Evolutionary conservation across 2,888 invertebrate genomes (phyloP).

Genomic region (Tortrix viridana): DNA sequence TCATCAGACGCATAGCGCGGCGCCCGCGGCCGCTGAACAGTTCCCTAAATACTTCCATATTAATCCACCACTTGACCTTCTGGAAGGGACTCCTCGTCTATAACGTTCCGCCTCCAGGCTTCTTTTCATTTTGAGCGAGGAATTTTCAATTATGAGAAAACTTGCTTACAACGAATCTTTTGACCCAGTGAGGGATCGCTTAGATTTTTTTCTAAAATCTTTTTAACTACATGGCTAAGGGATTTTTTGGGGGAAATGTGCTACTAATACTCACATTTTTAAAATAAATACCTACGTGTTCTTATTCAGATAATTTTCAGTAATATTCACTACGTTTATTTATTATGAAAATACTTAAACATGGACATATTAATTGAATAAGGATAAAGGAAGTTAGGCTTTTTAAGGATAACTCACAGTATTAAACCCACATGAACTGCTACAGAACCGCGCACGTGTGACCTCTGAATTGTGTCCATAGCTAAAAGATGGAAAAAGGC

Average conservation of each 20-base stretch:
- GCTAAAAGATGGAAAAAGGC: no score
- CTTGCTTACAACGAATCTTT: conserved; percentile 19
- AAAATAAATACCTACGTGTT: not conserved
- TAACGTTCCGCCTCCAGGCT: conserved; percentile 7
- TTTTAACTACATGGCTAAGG: conserved; percentile 6
- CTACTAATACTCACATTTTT: not conserved
- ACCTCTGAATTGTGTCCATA: no score
- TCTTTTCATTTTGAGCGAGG: conserved; percentile 34
- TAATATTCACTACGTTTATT: no score
- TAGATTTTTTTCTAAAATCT: conserved; percentile 18
- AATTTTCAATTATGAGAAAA: conserved; percentile 37
- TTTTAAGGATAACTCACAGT: no score
- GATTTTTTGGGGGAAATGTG: not conserved
- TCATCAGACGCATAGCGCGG: not conserved
- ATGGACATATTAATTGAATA: no score
- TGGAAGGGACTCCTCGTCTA: conserved; percentile 31
- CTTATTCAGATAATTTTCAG: no score
- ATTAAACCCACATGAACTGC: no score
- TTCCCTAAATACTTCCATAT: conserved; percentile 22
- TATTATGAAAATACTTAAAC: no score
- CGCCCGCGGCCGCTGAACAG: not conserved
- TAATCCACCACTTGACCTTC: conserved; percentile 29
- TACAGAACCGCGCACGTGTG: no score
- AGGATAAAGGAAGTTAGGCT: no score
- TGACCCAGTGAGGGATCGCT: conserved; percentile 28